A percentile compares a stretch with the other conserved stretches of the same genome.
phyloP scores from a whole-genome alignment of 2,797 vertebrate genomes.

The Alfaro cultratus region DNA sequence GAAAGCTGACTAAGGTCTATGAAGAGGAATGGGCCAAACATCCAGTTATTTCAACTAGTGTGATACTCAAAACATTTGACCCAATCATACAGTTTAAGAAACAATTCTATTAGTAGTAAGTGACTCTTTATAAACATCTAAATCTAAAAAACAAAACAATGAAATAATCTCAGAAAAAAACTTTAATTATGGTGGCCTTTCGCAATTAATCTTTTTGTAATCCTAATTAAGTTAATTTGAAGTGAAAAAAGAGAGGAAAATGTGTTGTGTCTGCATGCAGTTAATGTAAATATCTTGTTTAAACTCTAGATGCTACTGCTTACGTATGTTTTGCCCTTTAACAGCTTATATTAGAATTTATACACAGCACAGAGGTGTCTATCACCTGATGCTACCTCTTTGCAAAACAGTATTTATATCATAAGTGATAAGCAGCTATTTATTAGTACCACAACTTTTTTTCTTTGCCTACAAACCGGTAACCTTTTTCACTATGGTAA shows the following conservation, averaged over 20 bases:
- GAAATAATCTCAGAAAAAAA: neutral
- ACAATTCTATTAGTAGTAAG: neutral
- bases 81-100: neutral
- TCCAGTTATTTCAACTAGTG: neutral
- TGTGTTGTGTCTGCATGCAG: neutral
- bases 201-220: neutral
- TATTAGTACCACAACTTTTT: neutral
- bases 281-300: neutral
- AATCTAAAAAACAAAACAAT: neutral
- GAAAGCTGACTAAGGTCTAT: neutral
- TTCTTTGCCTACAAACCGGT: constrained; percentile 15
- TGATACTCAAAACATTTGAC: neutral
- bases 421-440: constrained; percentile 8
- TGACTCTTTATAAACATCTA: neutral
- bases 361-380: constrained; percentile 18
- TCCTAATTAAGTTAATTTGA: neutral
- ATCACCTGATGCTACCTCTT: constrained; percentile 34
- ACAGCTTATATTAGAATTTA: constrained; percentile 27
- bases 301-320: neutral
- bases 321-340: constrained; percentile 9
- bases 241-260: neutral
- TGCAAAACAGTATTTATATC: constrained; percentile 13
- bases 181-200: neutral
- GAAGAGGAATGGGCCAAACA: neutral
- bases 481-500: constrained; percentile 20